phyloP scores from a whole-genome alignment of 2,888 invertebrate genomes.

The Plusia festucae region DNA sequence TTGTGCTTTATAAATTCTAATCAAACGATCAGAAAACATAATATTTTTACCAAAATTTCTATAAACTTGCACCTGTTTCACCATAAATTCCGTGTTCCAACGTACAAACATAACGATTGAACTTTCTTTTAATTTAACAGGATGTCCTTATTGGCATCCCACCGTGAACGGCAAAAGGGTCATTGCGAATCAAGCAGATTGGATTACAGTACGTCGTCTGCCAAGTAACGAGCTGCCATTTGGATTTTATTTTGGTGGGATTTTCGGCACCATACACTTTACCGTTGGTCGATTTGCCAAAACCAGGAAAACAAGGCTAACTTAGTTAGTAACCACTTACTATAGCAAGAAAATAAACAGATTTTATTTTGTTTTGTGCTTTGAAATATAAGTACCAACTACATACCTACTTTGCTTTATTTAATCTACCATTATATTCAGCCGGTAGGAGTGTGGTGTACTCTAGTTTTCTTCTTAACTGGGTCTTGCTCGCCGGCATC shows the following conservation, averaged over 20 bases:
- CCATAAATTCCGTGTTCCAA: too few relatives aligned
- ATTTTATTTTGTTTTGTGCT: background rate
- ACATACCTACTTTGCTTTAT: too few relatives aligned
- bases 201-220: slow-evolving; percentile 68
- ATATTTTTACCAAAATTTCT: too few relatives aligned
- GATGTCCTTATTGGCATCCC: background rate
- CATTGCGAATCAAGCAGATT: slow-evolving; percentile 71
- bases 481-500: too few relatives aligned
- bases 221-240: slow-evolving; percentile 70
- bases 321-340: slow-evolving; percentile 9
- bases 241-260: slow-evolving; percentile 69
- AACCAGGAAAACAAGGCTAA: slow-evolving; percentile 26
- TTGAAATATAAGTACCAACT: background rate
- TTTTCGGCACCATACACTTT: slow-evolving; percentile 54
- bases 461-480: too few relatives aligned
- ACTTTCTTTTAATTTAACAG: background rate
- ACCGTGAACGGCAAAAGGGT: slow-evolving; percentile 54
- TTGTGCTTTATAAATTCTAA: too few relatives aligned
- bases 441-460: too few relatives aligned
- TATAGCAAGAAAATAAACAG: background rate
- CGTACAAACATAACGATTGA: too few relatives aligned
- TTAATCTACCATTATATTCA: too few relatives aligned
- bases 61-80: too few relatives aligned
- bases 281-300: slow-evolving; percentile 36
- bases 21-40: too few relatives aligned